Evolutionary conservation across 2,888 invertebrate genomes (phyloP).

Genomic region (Oscheius sp.): DNA sequence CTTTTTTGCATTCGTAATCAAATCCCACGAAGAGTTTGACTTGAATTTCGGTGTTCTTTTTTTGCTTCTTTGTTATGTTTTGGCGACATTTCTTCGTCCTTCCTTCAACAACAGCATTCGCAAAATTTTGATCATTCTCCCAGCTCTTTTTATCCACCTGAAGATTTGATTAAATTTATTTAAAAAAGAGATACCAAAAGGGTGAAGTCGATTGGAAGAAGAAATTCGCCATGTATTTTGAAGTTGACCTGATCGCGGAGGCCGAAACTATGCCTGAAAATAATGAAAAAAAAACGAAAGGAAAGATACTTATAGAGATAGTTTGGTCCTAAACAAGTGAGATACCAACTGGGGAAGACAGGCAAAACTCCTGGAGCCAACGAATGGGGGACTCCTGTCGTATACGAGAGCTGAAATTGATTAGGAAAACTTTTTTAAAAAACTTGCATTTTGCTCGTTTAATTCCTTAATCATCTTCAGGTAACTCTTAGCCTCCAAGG

Average conservation of each 20-base stretch:
- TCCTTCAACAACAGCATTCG: slow-evolving; percentile 18
- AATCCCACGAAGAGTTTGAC: slow-evolving; percentile 82
- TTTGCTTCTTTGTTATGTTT: no score
- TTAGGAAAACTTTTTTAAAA: neutral
- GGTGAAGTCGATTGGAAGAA: slow-evolving; percentile 89
- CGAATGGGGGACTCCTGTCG: slow-evolving; percentile 87
- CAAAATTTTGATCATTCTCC: slow-evolving; percentile 25
- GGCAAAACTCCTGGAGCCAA: slow-evolving; percentile 81
- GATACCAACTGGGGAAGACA: slow-evolving; percentile 87
- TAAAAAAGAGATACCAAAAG: slow-evolving; percentile 36
- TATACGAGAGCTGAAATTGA: slow-evolving; percentile 74
- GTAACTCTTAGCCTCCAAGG: slow-evolving; percentile 76
- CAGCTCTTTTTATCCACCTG: slow-evolving; percentile 15
- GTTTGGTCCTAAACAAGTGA: slow-evolving; percentile 88
- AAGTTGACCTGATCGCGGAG: slow-evolving; percentile 90
- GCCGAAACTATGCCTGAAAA: slow-evolving; percentile 73
- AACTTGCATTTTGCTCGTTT: slow-evolving; percentile 13
- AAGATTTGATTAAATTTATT: neutral
- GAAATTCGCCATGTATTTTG: slow-evolving; percentile 85
- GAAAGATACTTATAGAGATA: slow-evolving; percentile 79
- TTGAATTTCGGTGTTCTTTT: slow-evolving; percentile 1
- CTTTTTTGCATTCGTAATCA: slow-evolving; percentile 96
- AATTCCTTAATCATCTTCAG: slow-evolving; percentile 6
- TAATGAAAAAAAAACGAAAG: no score
- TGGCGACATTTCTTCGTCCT: slow-evolving; percentile 14